Conservation (phyloP, 2,888 invertebrate genomes). For the Meghimatium bilineatum region DNA sequence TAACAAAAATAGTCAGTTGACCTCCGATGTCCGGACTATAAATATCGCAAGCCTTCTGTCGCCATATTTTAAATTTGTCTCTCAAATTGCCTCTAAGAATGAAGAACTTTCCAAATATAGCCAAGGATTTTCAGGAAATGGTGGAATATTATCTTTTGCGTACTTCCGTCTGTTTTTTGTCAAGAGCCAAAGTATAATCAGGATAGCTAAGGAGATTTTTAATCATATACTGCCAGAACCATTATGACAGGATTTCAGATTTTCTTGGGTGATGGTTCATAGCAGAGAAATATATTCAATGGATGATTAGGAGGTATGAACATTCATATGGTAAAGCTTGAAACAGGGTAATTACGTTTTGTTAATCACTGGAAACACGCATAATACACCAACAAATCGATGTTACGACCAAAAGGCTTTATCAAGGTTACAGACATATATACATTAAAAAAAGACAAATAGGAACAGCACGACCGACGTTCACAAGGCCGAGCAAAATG, state of each 20-base stretch:
- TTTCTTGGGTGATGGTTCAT: background rate
- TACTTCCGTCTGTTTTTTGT: background rate
- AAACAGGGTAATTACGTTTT: too few relatives aligned
- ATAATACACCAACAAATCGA: too few relatives aligned
- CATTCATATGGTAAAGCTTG: too few relatives aligned
- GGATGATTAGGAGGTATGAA: background rate
- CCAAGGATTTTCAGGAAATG: constrained; percentile 6
- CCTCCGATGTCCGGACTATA: constrained; percentile 13
- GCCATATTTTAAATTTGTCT: background rate
- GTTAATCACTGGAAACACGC: too few relatives aligned
- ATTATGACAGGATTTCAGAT: background rate
- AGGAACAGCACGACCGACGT: too few relatives aligned
- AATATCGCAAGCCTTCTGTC: constrained; percentile 18
- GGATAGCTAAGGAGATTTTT: too few relatives aligned
- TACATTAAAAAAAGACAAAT: too few relatives aligned
- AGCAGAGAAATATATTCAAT: background rate
- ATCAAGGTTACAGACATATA: too few relatives aligned
- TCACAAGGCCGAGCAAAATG: too few relatives aligned
- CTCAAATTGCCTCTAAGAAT: background rate
- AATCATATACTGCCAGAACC: background rate
- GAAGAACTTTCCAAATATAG: constrained; percentile 1
- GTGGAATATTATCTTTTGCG: background rate
- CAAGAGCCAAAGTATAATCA: background rate
- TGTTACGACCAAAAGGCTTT: too few relatives aligned
- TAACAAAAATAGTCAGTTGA: background rate